Percentiles rank a stretch among this genome's conserved stretches.
These are phyloP conservation scores for Arrhamphus sclerolepis DNA, from an alignment of 2,797 vertebrate genomes.

Conservation along the genomic window DNA sequence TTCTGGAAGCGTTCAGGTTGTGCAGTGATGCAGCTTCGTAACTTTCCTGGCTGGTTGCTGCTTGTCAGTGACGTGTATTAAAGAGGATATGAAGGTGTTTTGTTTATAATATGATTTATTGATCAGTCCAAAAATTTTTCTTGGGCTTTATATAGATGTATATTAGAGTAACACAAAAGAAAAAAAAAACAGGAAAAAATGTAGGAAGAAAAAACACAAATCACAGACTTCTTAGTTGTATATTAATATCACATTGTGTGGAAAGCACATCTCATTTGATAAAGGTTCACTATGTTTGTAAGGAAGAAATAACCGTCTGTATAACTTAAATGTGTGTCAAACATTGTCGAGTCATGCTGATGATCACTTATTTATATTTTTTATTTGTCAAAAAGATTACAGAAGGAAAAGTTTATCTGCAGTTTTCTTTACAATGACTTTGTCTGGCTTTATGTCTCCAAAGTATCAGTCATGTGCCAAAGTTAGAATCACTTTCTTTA, in stretches of 20 bases:
- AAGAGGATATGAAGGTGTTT: slow-evolving; percentile 68
- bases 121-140: slow-evolving; percentile 75
- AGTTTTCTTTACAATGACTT: no score
- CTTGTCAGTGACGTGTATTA: slow-evolving; percentile 70
- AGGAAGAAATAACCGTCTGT: slow-evolving; percentile 70
- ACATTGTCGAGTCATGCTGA: slow-evolving; percentile 60
- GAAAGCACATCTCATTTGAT: slow-evolving; percentile 79
- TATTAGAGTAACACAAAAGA: slow-evolving; percentile 72
- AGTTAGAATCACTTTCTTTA: no score
- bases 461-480: no score
- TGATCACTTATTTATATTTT: slow-evolving; percentile 81
- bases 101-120: slow-evolving; percentile 71
- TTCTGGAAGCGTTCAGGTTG: slow-evolving; percentile 21
- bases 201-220: slow-evolving; percentile 32
- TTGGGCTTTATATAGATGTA: slow-evolving; percentile 83
- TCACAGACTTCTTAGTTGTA: slow-evolving; percentile 70
- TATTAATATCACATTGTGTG: slow-evolving; percentile 76
- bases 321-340: slow-evolving; percentile 76
- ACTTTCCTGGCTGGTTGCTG: slow-evolving; percentile 55
- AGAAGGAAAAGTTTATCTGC: slow-evolving; percentile 28
- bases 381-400: slow-evolving; percentile 65
- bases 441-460: no score
- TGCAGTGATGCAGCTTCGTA: slow-evolving; percentile 20
- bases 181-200: slow-evolving; percentile 23
- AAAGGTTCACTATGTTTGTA: slow-evolving; percentile 75